Conservation (phyloP, 2,797 vertebrate genomes). For the Myiothlypis coronata region DNA sequence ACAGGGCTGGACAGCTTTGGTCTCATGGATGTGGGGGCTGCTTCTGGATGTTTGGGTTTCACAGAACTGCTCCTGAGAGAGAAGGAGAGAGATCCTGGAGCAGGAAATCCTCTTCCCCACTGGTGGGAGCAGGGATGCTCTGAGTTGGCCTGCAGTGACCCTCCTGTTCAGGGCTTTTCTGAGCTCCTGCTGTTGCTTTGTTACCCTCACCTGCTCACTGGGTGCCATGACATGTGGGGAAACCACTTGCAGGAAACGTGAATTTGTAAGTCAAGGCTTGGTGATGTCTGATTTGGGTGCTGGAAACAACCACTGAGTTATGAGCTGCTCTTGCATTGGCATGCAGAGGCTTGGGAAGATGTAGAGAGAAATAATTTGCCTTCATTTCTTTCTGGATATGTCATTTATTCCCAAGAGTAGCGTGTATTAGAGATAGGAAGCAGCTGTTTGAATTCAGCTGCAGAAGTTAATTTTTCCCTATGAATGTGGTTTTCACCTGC, state of each 20-base stretch:
- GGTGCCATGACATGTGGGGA: rapidly evolving
- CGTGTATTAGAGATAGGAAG: rapidly evolving
- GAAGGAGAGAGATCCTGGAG: not conserved
- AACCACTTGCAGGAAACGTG: not conserved
- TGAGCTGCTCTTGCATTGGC: not conserved
- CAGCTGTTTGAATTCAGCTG: not conserved
- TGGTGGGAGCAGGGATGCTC: not conserved
- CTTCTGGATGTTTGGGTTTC: not conserved
- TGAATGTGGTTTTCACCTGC: not conserved
- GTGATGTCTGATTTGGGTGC: rapidly evolving
- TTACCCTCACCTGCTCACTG: not conserved
- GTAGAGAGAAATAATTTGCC: not conserved
- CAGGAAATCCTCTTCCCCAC: not conserved
- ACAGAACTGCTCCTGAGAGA: not conserved
- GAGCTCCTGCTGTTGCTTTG: rapidly evolving
- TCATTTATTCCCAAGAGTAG: not conserved
- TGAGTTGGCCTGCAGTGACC: not conserved
- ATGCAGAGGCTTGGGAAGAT: not conserved
- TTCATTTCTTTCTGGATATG: not conserved
- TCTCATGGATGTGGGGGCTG: rapidly evolving
- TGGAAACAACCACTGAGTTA: not conserved
- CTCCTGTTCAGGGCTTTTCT: not conserved
- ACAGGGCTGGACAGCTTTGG: not conserved
- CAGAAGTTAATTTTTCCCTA: not conserved
- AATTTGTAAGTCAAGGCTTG: not conserved